Evolutionary conservation across 2,797 vertebrate genomes (phyloP).

Genomic region (Hozukius guyotensis): DNA sequence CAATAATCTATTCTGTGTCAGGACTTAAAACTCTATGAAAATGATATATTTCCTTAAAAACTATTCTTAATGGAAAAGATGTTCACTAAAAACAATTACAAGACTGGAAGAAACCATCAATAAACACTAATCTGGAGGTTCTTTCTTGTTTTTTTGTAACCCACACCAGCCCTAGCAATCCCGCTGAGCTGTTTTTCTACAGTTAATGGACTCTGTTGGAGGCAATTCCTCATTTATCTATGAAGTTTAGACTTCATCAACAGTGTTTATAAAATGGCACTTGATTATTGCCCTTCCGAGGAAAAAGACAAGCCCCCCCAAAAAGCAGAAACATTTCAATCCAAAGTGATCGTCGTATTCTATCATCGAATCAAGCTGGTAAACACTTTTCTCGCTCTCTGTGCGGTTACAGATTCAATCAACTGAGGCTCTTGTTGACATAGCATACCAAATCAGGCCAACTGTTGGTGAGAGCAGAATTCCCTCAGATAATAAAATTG

Average conservation of each 20-base stretch:
- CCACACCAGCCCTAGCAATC: background rate
- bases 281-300: slow-evolving; percentile 1
- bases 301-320: background rate
- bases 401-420: slow-evolving; percentile 59
- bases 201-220: slow-evolving; percentile 2
- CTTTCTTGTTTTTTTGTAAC: background rate
- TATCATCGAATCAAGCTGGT: slow-evolving; percentile 41
- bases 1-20: background rate
- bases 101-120: background rate
- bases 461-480: slow-evolving; percentile 48
- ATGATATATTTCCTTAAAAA: background rate
- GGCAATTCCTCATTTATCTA: slow-evolving; percentile 26
- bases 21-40: background rate
- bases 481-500: slow-evolving; percentile 63
- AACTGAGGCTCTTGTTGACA: slow-evolving; percentile 55
- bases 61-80: background rate
- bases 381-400: slow-evolving; percentile 48
- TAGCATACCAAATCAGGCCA: slow-evolving; percentile 62
- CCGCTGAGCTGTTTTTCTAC: background rate
- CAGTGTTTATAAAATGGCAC: slow-evolving; percentile 8
- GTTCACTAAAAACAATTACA: background rate
- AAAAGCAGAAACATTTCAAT: slow-evolving; percentile 37
- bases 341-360: slow-evolving; percentile 31
- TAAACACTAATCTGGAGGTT: background rate
- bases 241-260: slow-evolving; percentile 18